Evolutionary conservation across 2,888 invertebrate genomes (phyloP).

Genomic region (Carterocephalus palaemon): DNA sequence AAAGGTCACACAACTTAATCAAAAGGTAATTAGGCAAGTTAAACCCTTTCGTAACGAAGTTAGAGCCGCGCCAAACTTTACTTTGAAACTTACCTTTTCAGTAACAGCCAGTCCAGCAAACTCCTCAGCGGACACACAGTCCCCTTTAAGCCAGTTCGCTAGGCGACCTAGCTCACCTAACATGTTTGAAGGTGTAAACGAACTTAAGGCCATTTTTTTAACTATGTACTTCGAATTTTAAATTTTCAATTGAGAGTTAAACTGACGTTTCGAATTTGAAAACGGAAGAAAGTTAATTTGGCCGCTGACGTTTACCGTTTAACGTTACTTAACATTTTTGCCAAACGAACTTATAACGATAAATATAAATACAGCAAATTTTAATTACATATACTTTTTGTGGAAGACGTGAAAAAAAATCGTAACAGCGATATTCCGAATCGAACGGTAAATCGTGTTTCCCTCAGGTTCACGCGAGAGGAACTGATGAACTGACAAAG

Average conservation of each 20-base stretch:
- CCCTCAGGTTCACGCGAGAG: constrained; percentile 34
- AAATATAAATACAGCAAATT: too few species aligned
- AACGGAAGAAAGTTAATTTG: not conserved
- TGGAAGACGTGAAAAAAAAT: not conserved
- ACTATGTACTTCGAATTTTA: constrained; percentile 7
- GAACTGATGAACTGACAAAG: constrained; percentile 47
- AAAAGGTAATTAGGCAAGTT: too few species aligned
- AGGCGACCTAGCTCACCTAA: constrained; percentile 66
- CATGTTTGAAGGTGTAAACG: constrained; percentile 62
- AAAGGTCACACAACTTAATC: too few species aligned
- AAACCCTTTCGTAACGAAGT: too few species aligned
- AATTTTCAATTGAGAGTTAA: too few species aligned
- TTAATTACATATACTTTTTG: too few species aligned
- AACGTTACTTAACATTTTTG: too few species aligned
- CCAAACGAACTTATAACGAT: too few species aligned
- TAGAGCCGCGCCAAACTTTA: too few species aligned
- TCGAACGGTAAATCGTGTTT: constrained; percentile 33
- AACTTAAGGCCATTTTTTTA: constrained; percentile 59
- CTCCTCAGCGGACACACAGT: constrained; percentile 62
- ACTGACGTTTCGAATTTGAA: constrained; percentile 4
- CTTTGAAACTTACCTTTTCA: constrained; percentile 73
- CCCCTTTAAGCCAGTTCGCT: constrained; percentile 69
- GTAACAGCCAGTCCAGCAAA: constrained; percentile 65
- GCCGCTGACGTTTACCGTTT: too few species aligned
- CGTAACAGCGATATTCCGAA: constrained; percentile 17